phyloP scores from a whole-genome alignment of 2,113 vertebrate genomes.

The Callospermophilus lateralis region DNA sequence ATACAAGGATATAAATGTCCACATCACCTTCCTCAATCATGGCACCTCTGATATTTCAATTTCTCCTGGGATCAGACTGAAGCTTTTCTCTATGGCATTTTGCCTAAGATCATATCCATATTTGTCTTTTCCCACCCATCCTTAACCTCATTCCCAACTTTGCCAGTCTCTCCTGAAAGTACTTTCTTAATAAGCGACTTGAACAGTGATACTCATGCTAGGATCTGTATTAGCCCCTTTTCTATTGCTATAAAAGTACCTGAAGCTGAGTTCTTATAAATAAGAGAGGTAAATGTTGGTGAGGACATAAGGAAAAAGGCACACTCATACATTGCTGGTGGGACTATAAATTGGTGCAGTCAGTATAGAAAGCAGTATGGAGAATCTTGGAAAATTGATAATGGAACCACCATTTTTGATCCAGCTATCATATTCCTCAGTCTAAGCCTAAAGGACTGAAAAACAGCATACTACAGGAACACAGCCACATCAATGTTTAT shows the following conservation, averaged over 20 bases:
- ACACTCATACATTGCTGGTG: no score
- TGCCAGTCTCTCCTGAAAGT: background rate
- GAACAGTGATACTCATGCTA: background rate
- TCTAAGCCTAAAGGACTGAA: no score
- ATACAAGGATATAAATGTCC: background rate
- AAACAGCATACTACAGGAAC: no score
- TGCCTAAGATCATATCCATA: background rate
- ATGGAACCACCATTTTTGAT: no score
- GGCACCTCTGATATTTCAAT: background rate
- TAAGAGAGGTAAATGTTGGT: background rate
- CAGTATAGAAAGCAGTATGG: no score
- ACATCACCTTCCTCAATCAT: background rate
- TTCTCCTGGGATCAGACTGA: background rate
- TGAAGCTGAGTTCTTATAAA: background rate
- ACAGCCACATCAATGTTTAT: no score
- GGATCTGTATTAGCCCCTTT: background rate
- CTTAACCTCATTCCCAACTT: background rate
- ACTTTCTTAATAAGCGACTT: background rate
- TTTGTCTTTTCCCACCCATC: background rate
- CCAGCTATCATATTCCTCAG: no score
- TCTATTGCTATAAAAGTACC: background rate
- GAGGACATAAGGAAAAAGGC: no score
- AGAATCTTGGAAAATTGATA: no score
- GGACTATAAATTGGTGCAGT: no score
- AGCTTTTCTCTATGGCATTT: background rate